Conservation (phyloP, 2,888 invertebrate species). For the Neoaliturus tenellus region DNA sequence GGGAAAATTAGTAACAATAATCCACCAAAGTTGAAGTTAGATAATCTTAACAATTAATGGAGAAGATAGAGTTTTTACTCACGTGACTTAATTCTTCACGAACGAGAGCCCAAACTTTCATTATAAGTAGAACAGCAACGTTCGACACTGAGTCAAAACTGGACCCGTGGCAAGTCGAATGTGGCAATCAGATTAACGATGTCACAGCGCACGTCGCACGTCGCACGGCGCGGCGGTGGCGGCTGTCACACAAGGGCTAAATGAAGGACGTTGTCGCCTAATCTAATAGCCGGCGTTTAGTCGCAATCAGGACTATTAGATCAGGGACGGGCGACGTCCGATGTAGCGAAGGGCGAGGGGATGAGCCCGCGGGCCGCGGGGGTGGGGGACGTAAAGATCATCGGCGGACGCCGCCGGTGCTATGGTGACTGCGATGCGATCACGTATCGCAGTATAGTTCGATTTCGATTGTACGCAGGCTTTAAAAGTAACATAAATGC, state of each 20-base stretch:
- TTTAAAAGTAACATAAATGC: no score
- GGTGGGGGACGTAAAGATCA: background rate
- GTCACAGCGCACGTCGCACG: background rate
- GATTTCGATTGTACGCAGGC: no score
- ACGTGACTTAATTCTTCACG: no score
- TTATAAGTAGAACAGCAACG: no score
- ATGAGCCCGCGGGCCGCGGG: background rate
- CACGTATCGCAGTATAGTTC: no score
- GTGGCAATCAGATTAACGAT: background rate
- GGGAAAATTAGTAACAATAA: no score
- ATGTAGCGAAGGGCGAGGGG: conserved; percentile 1
- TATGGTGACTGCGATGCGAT: no score
- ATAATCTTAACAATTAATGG: no score
- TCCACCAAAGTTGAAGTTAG: no score
- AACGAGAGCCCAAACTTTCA: no score
- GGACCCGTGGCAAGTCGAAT: background rate
- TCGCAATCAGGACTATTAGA: conserved; percentile 48
- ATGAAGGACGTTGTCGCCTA: conserved; percentile 30
- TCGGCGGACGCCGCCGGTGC: background rate
- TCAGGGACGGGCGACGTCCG: background rate
- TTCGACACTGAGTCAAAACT: background rate
- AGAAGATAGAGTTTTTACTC: no score
- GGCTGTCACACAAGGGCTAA: conserved; percentile 2
- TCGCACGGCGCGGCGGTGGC: background rate
- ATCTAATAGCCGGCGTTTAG: conserved; percentile 48